phyloP scores from a whole-genome alignment of 1,140 invertebrate genomes.

The Drosophila malerkotliana region DNA sequence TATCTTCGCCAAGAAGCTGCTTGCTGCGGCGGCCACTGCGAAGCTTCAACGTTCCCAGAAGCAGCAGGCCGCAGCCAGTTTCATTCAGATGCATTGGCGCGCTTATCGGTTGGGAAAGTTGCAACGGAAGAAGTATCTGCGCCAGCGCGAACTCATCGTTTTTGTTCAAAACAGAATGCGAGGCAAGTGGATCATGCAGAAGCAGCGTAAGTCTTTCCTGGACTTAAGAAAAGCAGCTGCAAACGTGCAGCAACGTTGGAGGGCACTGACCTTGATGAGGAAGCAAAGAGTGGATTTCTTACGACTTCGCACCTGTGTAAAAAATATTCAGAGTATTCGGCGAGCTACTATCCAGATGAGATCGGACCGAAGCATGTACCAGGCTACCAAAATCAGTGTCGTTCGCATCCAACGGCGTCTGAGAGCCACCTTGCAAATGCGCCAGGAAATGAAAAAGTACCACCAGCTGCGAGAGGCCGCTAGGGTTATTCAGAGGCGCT shows the following conservation, averaged over 20 bases:
- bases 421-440: conserved; percentile 38
- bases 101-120: conserved; percentile 17
- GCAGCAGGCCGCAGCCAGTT: conserved; percentile 56
- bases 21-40: conserved; percentile 46
- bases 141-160: conserved; percentile 37
- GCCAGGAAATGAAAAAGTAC: conserved; percentile 7
- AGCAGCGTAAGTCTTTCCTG: conserved; percentile 32
- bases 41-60: conserved; percentile 57
- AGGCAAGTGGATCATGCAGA: conserved; percentile 52
- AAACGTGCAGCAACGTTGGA: conserved; percentile 84
- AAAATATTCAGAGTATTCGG: conserved; percentile 83
- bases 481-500: conserved; percentile 73
- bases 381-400: background rate
- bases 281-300: conserved; percentile 50
- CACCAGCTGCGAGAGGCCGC: conserved; percentile 8
- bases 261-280: conserved; percentile 70
- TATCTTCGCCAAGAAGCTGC: conserved; percentile 47
- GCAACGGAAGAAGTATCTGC: conserved; percentile 34
- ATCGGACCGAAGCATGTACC: conserved; percentile 38
- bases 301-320: background rate
- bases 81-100: conserved; percentile 66
- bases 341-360: conserved; percentile 76
- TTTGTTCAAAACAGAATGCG: conserved; percentile 69
- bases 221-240: conserved; percentile 72
- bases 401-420: conserved; percentile 21